Evolutionary conservation across 2,888 invertebrate species (phyloP), one percentile per base, ranked within the genome.

Genomic region (Kuschelorhynchus macadamiae): DNA sequence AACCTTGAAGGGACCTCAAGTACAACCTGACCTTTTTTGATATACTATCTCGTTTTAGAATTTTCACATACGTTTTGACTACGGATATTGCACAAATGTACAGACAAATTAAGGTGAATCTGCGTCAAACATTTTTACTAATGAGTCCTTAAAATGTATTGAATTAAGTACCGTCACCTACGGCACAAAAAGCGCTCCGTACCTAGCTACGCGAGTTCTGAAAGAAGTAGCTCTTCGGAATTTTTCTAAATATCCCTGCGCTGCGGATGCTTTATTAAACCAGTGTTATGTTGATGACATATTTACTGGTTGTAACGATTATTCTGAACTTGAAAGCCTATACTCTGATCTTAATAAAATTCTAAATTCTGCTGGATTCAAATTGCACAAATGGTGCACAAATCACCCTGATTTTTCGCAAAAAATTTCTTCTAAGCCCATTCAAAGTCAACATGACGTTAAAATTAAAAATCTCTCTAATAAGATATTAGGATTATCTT

Each of bases 231-330:
- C 66, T n/a, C 8, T 8, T 1, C 11, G n/a, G 0, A 32, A 47
- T 17, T 41, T 17, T 12, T 11, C 14, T 33, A 5, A 17, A 9
- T 50, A 18, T 16, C 68, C 68, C 8, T 12, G 46, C 11, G 68
- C 63, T 14, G 14, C 59, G 21, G 16, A 68, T 0, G 53, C 33
- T 12, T n/a, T 65, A n/a, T 17, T 59, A 14, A 14, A 52, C 5
- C 47, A 64, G 12, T 46, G 39, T n/a, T 69, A 65, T 36, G 47
- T 69, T 11, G 69, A 64, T 49, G 69, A 69, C 30, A 52, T 65
- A 14, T 20, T 69, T 2, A 25, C 21, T 2, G 60, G 59, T 16
- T 32, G 18, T 7, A 41, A 69, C 14, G 12, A 25, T 5, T 25
- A 25, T 25, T 25, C 59, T 52, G 14, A 14, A 8, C 17, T 20